A percentile compares a stretch with the other conserved stretches of the same genome.
Conservation (phyloP, 2,113 vertebrate genomes). For the Urocynchramus pylzowi region DNA sequence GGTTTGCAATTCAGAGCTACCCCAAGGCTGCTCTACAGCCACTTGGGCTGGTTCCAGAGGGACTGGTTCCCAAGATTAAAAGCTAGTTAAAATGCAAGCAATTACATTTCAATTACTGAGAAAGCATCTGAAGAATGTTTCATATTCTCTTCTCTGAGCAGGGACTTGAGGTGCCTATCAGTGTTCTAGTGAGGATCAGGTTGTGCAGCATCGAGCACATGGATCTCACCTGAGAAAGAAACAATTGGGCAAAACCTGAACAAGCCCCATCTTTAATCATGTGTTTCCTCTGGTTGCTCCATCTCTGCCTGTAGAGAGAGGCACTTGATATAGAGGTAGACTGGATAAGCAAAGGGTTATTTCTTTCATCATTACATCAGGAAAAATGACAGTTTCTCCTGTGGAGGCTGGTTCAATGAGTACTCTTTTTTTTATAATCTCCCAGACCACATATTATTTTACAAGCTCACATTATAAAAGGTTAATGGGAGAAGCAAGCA, state of each 20-base stretch:
- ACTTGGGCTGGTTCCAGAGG: neutral
- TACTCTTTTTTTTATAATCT: neutral
- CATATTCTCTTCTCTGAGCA: neutral
- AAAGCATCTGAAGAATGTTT: neutral
- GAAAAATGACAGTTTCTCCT: neutral
- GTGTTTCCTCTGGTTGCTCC: neutral
- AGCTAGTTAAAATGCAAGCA: neutral
- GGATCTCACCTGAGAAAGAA: neutral
- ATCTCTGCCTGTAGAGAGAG: neutral
- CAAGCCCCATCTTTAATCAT: neutral
- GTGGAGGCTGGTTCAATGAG: neutral
- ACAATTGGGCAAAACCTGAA: neutral
- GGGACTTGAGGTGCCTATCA: neutral
- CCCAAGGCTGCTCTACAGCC: neutral
- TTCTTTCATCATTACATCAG: neutral
- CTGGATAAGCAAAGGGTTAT: neutral
- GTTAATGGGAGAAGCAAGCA: slow-evolving; percentile 26
- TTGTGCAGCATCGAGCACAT: neutral
- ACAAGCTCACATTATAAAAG: slow-evolving; percentile 23
- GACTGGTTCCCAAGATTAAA: neutral
- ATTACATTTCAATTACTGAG: neutral
- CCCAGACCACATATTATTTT: slow-evolving; percentile 23
- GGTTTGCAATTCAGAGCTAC: neutral
- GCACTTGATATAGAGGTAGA: neutral
- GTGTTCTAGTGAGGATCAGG: neutral